phyloP scores from a whole-genome alignment of 2,888 invertebrate genomes.

The Cabera pusaria region DNA sequence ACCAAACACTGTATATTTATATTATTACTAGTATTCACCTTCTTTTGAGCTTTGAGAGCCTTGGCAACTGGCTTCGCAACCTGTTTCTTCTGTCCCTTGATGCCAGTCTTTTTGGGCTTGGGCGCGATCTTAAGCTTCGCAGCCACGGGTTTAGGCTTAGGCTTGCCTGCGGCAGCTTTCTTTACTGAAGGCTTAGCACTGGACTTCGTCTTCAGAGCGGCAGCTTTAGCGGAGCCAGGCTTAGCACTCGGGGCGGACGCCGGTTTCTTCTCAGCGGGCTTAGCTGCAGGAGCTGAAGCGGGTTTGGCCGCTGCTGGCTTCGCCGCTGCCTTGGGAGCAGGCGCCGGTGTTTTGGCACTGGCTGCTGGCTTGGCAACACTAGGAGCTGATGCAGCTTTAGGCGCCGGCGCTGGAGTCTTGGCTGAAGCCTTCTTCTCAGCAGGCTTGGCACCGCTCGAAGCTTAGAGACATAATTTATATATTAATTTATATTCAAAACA shows the following conservation, averaged over 20 bases:
- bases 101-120: slow-evolving; percentile 81
- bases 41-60: slow-evolving; percentile 93
- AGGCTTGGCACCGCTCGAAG: slow-evolving; percentile 68
- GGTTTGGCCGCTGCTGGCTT: slow-evolving; percentile 71
- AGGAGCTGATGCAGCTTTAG: slow-evolving; percentile 61
- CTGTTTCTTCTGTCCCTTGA: slow-evolving; percentile 80
- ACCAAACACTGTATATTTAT: too few species aligned
- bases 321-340: slow-evolving; percentile 76
- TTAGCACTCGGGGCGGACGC: slow-evolving; percentile 69
- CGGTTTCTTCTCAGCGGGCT: slow-evolving; percentile 73
- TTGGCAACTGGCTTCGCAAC: slow-evolving; percentile 85
- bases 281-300: slow-evolving; percentile 72
- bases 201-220: slow-evolving; percentile 75
- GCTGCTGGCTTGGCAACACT: slow-evolving; percentile 64
- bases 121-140: slow-evolving; percentile 78
- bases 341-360: slow-evolving; percentile 65
- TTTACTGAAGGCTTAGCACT: slow-evolving; percentile 78
- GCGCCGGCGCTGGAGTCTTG: slow-evolving; percentile 73
- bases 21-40: slow-evolving; percentile 85
- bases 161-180: slow-evolving; percentile 76
- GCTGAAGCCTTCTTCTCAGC: slow-evolving; percentile 73
- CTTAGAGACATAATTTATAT: slow-evolving; percentile 33
- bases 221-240: slow-evolving; percentile 80
- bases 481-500: slow-evolving; percentile 19
- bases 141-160: slow-evolving; percentile 77